Conservation (phyloP, 2,113 vertebrate species). For the Paramisgurnus dabryanus region DNA sequence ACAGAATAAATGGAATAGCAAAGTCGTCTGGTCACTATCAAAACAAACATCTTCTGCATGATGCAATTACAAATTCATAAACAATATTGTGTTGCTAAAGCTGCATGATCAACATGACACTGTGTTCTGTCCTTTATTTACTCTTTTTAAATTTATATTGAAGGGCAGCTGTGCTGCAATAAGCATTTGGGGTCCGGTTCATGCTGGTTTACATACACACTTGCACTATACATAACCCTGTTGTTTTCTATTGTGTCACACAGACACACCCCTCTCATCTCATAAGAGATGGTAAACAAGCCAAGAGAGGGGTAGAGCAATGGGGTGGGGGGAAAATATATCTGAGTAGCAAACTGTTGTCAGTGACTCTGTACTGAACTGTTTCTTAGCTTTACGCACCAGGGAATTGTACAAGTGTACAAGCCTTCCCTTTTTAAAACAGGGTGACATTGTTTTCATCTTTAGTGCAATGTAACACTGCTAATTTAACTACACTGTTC, state of each 20-base stretch:
- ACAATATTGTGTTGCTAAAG: too few species aligned
- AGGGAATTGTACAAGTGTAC: background rate
- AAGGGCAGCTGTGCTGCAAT: background rate
- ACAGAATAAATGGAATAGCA: too few species aligned
- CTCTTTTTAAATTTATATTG: conserved; percentile 25
- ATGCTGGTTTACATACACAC: background rate
- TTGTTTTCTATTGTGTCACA: conserved; percentile 15
- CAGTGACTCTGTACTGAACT: background rate
- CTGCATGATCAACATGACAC: background rate
- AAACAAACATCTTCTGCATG: too few species aligned
- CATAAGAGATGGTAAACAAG: conserved; percentile 43
- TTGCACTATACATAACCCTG: background rate
- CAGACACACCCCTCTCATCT: background rate
- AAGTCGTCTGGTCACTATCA: too few species aligned
- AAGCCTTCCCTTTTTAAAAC: background rate
- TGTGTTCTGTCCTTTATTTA: conserved; percentile 25
- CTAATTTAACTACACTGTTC: too few species aligned
- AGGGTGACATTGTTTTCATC: background rate
- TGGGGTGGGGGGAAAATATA: background rate
- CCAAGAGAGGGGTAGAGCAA: background rate
- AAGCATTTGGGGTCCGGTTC: conserved; percentile 14
- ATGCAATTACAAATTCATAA: too few species aligned
- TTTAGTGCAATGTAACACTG: background rate
- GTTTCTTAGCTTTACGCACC: background rate
- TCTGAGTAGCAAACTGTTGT: conserved; percentile 10